phyloP scores from a whole-genome alignment of 2,113 vertebrate genomes.

The Alces alces region DNA sequence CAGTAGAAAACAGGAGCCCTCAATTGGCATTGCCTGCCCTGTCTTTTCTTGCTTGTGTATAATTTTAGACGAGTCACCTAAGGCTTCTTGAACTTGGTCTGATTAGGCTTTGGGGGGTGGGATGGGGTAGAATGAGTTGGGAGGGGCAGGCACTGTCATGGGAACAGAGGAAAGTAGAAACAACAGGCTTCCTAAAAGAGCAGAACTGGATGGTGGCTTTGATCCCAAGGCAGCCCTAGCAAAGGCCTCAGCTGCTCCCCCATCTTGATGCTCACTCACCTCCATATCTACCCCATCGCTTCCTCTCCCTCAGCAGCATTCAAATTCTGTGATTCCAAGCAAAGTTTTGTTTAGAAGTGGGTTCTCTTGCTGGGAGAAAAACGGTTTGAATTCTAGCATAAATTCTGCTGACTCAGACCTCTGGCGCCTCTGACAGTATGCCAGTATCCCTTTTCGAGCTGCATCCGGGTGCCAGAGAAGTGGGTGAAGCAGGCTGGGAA shows the following conservation, averaged over 20 bases:
- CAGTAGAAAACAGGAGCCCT: neutral
- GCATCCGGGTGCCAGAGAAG: neutral
- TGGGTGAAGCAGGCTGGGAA: neutral
- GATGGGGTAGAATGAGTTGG: neutral
- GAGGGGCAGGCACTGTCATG: neutral
- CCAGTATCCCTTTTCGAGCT: neutral
- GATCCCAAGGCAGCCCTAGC: neutral
- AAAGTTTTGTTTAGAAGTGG: neutral
- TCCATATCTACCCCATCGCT: neutral
- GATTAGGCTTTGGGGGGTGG: neutral
- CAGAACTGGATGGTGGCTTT: neutral
- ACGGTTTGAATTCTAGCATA: neutral
- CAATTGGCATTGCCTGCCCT: neutral
- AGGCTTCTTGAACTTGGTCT: neutral
- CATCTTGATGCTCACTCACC: neutral
- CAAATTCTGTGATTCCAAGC: neutral
- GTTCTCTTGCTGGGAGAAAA: neutral
- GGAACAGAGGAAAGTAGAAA: neutral
- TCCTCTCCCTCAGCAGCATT: neutral
- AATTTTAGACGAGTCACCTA: neutral
- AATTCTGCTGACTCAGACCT: constrained; percentile 6
- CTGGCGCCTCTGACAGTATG: neutral
- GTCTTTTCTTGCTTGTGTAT: neutral
- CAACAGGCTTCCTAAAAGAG: neutral
- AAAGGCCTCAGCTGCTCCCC: neutral